Evolutionary conservation across 2,888 invertebrate genomes (phyloP), one percentile per base, ranked within the genome.

Genomic region (Nysson spinosus): DNA sequence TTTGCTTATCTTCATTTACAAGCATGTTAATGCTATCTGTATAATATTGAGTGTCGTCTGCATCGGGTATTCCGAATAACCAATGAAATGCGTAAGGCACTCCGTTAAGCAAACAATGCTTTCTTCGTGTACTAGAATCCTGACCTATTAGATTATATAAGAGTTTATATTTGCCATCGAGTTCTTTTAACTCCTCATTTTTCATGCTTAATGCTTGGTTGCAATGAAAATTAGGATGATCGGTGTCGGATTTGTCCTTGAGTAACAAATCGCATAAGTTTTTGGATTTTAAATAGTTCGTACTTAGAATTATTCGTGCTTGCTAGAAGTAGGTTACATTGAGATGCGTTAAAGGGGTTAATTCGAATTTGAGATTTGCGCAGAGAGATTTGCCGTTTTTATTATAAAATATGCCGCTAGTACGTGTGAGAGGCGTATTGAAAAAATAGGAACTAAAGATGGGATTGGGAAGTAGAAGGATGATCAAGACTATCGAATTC

Each of bases 1-100:
- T 39, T 7, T 55, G 30, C 7, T 47, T 39, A n/a, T 47, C 39
- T 9, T 47, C 37, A 7, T 39, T 37, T 3, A 50, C 1, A 1
- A 50, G 28, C 12, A 19, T 9, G 7, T 50, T 39, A 28, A 39
- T 50, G 7, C 39, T 50, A 7, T 50, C 39, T 1, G 49, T 3
- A 42, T 49, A 56, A 24, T 17, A 47, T 9, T 40, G 32, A 1
- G 40, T 40, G 16, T 55, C 47, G 11, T 43, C 19, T 0, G 46
- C 34, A 3, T 56, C 42, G 1, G 56, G 28, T 4, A 42, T 56
- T 9, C 42, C 56, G 2, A 56, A 24, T 2, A 56, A 12, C 42
- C 40, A 43, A 1, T 49, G 47, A 3, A 49, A 7, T 11, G 39
- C 12, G 11, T 49, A 35, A 0, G 49, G 42, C 2, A 19, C 35